Conservation (phyloP, 2,888 invertebrate species). For the Acleris cristana region DNA sequence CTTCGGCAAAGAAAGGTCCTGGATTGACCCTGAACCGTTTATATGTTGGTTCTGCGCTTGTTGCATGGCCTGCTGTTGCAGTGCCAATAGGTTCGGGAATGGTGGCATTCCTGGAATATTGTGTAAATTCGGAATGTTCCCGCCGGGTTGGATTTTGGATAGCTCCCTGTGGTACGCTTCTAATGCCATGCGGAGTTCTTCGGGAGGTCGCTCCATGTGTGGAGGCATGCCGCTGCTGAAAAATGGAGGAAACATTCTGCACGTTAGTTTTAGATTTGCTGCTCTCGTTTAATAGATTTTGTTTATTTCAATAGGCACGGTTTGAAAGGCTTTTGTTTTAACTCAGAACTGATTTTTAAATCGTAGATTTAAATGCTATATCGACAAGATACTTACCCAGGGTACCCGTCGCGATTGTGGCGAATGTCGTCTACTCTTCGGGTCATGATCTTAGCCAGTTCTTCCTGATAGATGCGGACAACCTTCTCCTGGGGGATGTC, state of each 20-base stretch:
- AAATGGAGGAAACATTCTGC: constrained; percentile 92
- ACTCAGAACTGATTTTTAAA: background rate
- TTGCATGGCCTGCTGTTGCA: constrained; percentile 87
- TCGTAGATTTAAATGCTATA: background rate
- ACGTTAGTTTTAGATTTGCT: constrained; percentile 85
- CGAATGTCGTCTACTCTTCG: constrained; percentile 89
- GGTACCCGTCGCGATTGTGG: constrained; percentile 90
- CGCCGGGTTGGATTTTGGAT: constrained; percentile 91
- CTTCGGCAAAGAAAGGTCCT: constrained; percentile 94
- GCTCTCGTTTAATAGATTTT: constrained; percentile 63
- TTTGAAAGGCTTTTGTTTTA: background rate
- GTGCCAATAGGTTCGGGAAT: constrained; percentile 87
- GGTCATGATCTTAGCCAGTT: constrained; percentile 96
- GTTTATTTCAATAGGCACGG: background rate
- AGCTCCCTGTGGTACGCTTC: constrained; percentile 97
- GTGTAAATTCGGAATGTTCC: constrained; percentile 84
- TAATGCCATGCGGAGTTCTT: constrained; percentile 94
- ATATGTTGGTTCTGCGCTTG: constrained; percentile 80
- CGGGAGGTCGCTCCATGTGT: constrained; percentile 85
- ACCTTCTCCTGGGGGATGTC: constrained; percentile 99
- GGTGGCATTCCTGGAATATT: constrained; percentile 82
- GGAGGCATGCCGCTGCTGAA: constrained; percentile 89
- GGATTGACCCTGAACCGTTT: constrained; percentile 87
- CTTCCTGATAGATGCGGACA: constrained; percentile 96
- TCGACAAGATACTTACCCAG: constrained; percentile 85